Base-by-base conservation (phyloP, 2,113 vertebrate genomes). In the Mohoua ochrocephala region DNA sequence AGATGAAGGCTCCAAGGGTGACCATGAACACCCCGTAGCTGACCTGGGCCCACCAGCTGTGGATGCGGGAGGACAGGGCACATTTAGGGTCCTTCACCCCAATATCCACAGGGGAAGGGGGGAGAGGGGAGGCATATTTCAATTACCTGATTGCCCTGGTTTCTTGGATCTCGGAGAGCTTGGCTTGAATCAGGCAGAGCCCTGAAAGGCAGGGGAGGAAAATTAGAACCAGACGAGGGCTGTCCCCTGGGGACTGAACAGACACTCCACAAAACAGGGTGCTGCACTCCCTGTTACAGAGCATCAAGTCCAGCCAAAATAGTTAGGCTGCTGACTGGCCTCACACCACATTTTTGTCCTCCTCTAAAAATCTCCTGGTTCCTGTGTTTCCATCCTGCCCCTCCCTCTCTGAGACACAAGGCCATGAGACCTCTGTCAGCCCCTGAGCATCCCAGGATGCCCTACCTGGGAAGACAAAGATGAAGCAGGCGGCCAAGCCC, bases 401-500 rank as follows among this genome's bases (percentile, higher is more conserved):
- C 75, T 86, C 75, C 49, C 74, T 73, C 52, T 56, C 33, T 0
- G 0, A 49, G 70, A 70, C 28, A 82, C 30, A 45, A 50, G 44
- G 28, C 77, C 28, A 9, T 20, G 27, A 91, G 65, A 59, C 26
- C 49, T 45, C 20, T 0, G 1, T 18, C 13, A 4, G 24, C 41
- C 53, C 28, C 24, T 15, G 16, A 31, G n/a, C 35, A 53, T 11
- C 39, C 35, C 4, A 0, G n/a, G 39, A 59, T 10, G 3, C 42
- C 70, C 39, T 60, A 99, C 99, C 99, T 97, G 99, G 99, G 92
- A 99, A 99, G 93, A 99, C 97, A 5, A 99, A 99, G 94, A 99
- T 99, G 96, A 99, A 99, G 97, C 99, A 99, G 94, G 99, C 99
- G 0, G 99, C 99, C 94, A 99, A 98, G 65, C 99, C 99, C 57